Base-by-base conservation (phyloP, 1,140 invertebrate species). In the Onthophagus taurus region DNA sequence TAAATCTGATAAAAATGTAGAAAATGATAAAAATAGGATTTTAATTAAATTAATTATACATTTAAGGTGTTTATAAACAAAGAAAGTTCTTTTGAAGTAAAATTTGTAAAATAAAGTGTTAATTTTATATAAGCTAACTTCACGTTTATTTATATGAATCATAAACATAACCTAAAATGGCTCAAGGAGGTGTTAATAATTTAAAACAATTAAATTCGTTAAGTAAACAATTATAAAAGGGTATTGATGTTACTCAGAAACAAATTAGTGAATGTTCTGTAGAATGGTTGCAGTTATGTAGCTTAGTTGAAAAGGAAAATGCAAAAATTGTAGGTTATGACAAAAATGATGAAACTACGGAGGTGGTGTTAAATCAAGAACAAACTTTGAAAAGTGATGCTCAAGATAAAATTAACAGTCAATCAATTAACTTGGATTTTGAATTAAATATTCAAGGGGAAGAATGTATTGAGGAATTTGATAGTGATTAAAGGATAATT, bases 271-370 rank as follows among this genome's bases (percentile, higher is more conserved):
- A 41, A 17, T 41, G 21, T 12, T 26, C 38, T 9, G 11, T 41
- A 16, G 38, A 41, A 18, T 41, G 38, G 38, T 41, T 41, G 8
- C 38, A 41, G 14, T 18, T 41, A 26, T 41, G 38, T 17, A 21
- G 24, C 17, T 21, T 37, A 20, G 29, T 21, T 17, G 23, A 24
- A 41, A 41, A 11, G 6, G 18, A 38, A 23, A 21, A n/a, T n/a
- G n/a, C n/a, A n/a, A n/a, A n/a, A n/a, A n/a, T n/a, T n/a, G n/a
- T n/a, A n/a, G n/a, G n/a, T n/a, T n/a, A n/a, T n/a, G n/a, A n/a
- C 6, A 20, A 37, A 41, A 29, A 1, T 16, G 11, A 26, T 29
- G 17, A 14, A 26, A 26, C 21, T 21, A 6, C 14, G 5, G 5
- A 16, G 37, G 16, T 16, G 9, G 18, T 3, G 4, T 7, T 13